Evolutionary conservation across 2,113 vertebrate species (phyloP).

Genomic region (Oreotragus oreotragus): DNA sequence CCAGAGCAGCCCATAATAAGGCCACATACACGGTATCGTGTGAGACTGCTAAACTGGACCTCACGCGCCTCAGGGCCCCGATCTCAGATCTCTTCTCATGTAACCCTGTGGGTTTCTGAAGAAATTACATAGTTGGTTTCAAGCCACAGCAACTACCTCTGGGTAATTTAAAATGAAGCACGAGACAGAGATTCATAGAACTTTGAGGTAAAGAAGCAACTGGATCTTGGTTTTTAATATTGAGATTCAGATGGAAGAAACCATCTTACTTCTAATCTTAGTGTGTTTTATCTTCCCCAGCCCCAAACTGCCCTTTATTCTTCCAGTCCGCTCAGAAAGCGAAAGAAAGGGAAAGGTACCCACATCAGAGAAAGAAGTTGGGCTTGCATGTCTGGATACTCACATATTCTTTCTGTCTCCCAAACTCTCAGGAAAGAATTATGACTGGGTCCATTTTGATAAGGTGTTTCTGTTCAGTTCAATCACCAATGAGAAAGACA

Average conservation of each 20-base stretch:
- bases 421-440: background rate
- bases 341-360: background rate
- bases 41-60: accelerated
- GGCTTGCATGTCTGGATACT: background rate
- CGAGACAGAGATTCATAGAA: background rate
- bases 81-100: background rate
- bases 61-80: background rate
- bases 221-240: background rate
- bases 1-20: background rate
- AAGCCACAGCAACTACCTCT: background rate
- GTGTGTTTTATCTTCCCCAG: background rate
- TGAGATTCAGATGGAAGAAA: background rate
- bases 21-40: accelerated
- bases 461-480: background rate
- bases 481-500: background rate
- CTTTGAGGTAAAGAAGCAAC: background rate
- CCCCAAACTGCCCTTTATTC: background rate
- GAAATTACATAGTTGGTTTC: background rate
- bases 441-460: background rate
- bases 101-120: background rate
- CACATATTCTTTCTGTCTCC: background rate
- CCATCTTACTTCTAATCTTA: background rate
- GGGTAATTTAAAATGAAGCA: background rate
- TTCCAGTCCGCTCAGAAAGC: background rate
- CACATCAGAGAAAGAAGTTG: background rate